Conservation (phyloP, 2,113 vertebrate species). For the Scortum barcoo region DNA sequence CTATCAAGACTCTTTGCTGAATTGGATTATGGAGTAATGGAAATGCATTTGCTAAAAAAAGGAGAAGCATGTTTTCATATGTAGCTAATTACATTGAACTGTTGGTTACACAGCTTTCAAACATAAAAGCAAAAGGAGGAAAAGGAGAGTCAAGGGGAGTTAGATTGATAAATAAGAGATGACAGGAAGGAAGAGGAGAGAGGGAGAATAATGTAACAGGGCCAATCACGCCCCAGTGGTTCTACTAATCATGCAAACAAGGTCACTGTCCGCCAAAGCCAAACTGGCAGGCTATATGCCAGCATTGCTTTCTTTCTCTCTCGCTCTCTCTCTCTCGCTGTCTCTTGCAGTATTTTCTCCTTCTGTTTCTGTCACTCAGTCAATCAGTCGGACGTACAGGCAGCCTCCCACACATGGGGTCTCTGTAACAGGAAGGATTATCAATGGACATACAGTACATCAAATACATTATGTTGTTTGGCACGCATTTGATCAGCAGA, state of each 20-base stretch:
- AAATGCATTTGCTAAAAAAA: slow-evolving; percentile 33
- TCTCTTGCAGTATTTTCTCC: slow-evolving; percentile 52
- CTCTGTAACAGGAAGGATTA: slow-evolving; percentile 14
- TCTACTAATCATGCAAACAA: slow-evolving; percentile 84
- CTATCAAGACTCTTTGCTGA: background rate
- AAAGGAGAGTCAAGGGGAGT: slow-evolving; percentile 53
- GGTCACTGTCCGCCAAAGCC: slow-evolving; percentile 79
- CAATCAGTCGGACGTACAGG: slow-evolving; percentile 47
- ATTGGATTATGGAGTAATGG: background rate
- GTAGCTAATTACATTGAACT: slow-evolving; percentile 19
- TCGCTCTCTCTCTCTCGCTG: background rate
- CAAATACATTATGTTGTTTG: background rate
- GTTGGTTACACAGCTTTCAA: slow-evolving; percentile 41
- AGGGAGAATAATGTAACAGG: slow-evolving; percentile 71
- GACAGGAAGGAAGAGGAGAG: slow-evolving; percentile 69
- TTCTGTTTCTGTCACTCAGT: slow-evolving; percentile 55
- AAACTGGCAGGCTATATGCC: slow-evolving; percentile 72
- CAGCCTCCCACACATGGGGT: slow-evolving; percentile 43
- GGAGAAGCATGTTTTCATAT: slow-evolving; percentile 12
- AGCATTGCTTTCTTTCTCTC: slow-evolving; percentile 36
- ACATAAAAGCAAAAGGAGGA: slow-evolving; percentile 37
- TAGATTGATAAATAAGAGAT: slow-evolving; percentile 77
- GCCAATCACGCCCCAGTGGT: slow-evolving; percentile 79
- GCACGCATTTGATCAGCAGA: background rate
- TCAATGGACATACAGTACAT: slow-evolving; percentile 2